Conservation (phyloP, 2,888 invertebrate genomes). For the Synergus laeviventris region DNA sequence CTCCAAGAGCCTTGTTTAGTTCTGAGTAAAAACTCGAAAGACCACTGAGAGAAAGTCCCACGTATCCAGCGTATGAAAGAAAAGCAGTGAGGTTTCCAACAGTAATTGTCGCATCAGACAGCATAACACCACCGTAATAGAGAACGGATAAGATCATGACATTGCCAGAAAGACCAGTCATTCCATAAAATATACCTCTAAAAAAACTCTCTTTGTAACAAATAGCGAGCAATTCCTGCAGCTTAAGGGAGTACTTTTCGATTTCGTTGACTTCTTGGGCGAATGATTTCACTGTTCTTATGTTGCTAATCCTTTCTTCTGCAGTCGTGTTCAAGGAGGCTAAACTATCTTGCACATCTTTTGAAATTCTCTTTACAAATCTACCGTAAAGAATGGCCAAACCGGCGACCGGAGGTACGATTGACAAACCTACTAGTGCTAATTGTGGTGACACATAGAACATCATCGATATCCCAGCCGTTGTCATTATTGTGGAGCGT, state of each 20-base stretch:
- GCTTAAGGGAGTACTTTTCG: slow-evolving; percentile 81
- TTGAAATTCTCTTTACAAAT: slow-evolving; percentile 90
- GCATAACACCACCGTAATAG: slow-evolving; percentile 94
- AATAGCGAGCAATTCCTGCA: slow-evolving; percentile 84
- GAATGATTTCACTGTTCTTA: slow-evolving; percentile 95
- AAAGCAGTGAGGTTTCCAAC: slow-evolving; percentile 96
- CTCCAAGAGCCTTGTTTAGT: slow-evolving; percentile 94
- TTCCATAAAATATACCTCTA: slow-evolving; percentile 92
- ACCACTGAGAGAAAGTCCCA: slow-evolving; percentile 92
- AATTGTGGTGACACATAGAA: slow-evolving; percentile 94
- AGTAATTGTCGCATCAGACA: slow-evolving; percentile 85
- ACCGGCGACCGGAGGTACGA: slow-evolving; percentile 93
- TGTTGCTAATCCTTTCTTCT: slow-evolving; percentile 93
- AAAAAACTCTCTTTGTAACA: slow-evolving; percentile 93
- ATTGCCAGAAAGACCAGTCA: slow-evolving; percentile 93
- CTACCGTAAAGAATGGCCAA: slow-evolving; percentile 89
- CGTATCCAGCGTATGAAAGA: slow-evolving; percentile 94
- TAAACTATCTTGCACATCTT: slow-evolving; percentile 85
- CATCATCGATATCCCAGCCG: slow-evolving; percentile 96
- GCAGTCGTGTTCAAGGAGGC: slow-evolving; percentile 80
- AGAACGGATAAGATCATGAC: slow-evolving; percentile 92
- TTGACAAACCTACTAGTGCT: slow-evolving; percentile 89
- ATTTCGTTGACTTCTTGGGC: slow-evolving; percentile 90
- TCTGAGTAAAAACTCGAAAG: slow-evolving; percentile 96
- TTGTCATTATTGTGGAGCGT: slow-evolving; percentile 89